Evolutionary conservation across 2,888 invertebrate genomes (phyloP), one percentile per base, ranked within the genome.

Genomic region (Sinelater perroti): DNA sequence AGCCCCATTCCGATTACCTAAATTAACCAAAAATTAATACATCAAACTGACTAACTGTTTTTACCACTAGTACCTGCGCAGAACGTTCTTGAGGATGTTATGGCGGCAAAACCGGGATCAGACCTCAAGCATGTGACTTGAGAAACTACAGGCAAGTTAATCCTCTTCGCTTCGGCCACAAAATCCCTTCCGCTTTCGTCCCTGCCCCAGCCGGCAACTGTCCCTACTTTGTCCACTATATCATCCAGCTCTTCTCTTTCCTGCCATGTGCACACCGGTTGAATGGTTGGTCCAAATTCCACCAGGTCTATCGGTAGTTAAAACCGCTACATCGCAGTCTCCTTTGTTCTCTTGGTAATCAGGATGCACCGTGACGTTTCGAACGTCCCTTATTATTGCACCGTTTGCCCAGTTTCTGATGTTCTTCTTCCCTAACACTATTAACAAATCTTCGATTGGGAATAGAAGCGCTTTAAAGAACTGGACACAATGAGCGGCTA

Each of bases 191-290:
- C 81, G 0, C 70, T 60, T 59, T 81, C 82, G 36, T 80, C 82
- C 3, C 75, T 76, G 8, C 85, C 85, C 86, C 86, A 86, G 4
- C 85, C 86, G 1, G 83, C 81, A 2, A 85, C 83, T 74, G 78
- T 75, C 8, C 83, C 85, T n/a, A 60, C 67, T 47, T 75, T 74
- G 0, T 0, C 82, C 1, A 67, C 56, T 3, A 70, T 50, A 1
- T 17, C 5, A 2, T 68, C 74, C 7, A 83, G 72, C 1, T 79
- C 78, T 0, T 72, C 66, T 44, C 77, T 70, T 18, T 81, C 82
- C 0, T 81, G 80, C 86, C 86, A 86, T 10, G 87, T 75, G 64
- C 87, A 87, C 6, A 85, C 81, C 0, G 87, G 85, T 17, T 82
- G 75, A 38, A 87, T 83, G 70, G 78, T 82, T 56, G 81, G 80